phyloP scores from a whole-genome alignment of 2,113 vertebrate species.

The Sapayoa aenigma region DNA sequence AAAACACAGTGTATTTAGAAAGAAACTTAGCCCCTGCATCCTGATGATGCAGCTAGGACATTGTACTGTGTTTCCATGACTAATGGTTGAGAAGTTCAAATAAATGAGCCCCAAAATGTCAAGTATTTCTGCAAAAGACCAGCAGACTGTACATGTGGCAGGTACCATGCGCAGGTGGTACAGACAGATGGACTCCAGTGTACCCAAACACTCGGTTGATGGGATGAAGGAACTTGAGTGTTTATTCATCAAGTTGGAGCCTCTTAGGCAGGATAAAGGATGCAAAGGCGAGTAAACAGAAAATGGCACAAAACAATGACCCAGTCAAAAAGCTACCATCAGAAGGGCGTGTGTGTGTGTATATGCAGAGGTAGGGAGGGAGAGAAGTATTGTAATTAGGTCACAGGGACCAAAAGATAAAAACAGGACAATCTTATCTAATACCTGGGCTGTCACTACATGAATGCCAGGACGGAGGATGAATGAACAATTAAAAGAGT shows the following conservation, averaged over 20 bases:
- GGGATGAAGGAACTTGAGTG: background rate
- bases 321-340: background rate
- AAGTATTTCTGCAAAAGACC: background rate
- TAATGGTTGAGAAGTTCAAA: background rate
- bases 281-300: background rate
- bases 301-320: background rate
- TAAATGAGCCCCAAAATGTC: background rate
- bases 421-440: constrained; percentile 47
- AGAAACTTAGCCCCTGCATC: background rate
- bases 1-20: background rate
- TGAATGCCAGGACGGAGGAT: background rate
- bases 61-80: background rate
- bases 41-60: background rate
- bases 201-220: accelerated
- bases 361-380: background rate
- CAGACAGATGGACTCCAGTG: accelerated
- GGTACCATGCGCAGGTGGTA: background rate
- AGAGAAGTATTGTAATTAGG: constrained; percentile 34
- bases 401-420: constrained; percentile 33
- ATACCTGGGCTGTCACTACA: background rate
- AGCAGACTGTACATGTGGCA: background rate
- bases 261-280: background rate
- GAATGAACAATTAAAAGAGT: background rate
- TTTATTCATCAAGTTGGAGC: background rate
- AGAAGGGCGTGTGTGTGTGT: background rate